Evolutionary conservation across 2,113 vertebrate species (phyloP).

Genomic region (Oreotrochilus melanogaster): DNA sequence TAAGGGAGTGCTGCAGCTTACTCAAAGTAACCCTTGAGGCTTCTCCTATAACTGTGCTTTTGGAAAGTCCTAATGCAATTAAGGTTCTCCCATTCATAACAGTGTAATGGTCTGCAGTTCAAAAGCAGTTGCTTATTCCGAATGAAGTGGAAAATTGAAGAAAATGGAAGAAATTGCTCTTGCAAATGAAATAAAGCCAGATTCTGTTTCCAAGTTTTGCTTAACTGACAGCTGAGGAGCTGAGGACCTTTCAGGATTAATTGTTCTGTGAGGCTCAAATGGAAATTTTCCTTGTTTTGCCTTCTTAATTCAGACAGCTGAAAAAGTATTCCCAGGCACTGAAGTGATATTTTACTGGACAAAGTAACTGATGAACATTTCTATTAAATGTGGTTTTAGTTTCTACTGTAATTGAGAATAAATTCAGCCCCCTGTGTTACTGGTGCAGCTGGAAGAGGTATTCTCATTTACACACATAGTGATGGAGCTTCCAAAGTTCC

Average conservation of each 20-base stretch:
- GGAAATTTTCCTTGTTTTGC: not conserved
- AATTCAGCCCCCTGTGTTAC: not conserved
- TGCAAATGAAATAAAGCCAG: not conserved
- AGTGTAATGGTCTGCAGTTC: not conserved
- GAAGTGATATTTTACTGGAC: not conserved
- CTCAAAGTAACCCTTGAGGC: not conserved
- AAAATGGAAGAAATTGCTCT: not conserved
- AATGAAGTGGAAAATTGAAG: not conserved
- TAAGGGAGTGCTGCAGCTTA: not conserved
- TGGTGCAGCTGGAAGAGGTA: not conserved
- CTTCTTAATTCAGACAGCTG: not conserved
- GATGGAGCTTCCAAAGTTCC: not conserved
- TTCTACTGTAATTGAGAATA: not conserved
- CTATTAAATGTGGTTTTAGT: not conserved
- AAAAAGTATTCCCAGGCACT: not conserved
- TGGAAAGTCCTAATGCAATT: constrained; percentile 26
- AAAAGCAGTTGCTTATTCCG: not conserved
- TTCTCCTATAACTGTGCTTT: not conserved
- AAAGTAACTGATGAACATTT: not conserved
- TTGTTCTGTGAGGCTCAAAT: not conserved
- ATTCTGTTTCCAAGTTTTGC: not conserved
- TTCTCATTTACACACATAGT: not conserved
- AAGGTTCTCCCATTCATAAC: not conserved
- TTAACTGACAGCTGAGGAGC: not conserved
- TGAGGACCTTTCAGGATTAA: not conserved